Base-by-base conservation (phyloP, 2,113 vertebrate species). In the Todiramphus chloris region DNA sequence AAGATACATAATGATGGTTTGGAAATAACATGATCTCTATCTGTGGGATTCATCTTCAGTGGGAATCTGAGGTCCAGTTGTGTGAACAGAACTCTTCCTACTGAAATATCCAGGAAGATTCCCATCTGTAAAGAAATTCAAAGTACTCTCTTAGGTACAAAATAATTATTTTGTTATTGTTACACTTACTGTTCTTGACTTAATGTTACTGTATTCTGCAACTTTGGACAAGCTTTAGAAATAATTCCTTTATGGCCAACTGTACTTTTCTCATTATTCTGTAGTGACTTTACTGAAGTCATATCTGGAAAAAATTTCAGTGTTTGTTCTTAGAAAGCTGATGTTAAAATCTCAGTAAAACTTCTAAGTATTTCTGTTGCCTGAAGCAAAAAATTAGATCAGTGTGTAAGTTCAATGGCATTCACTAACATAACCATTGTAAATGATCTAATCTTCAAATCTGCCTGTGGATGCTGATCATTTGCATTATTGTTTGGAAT, bases 291-390 rank as follows among this genome's bases (percentile, higher is more conserved):
- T 62, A 58, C 9, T 62, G 8, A 67, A 72, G 46, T 74, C 19
- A 30, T 13, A 6, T 56, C 44, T 28, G 31, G 11, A 72, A 58
- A 33, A 81, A 76, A 58, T 0, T 8, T 18, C n/a, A 27, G 13
- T 59, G 5, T 12, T 93, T 72, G 5, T 86, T 78, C 35, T 89
- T 81, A 53, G 56, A 51, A 6, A 90, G 7, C 12, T 88, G 31
- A 94, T 50, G 37, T 31, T 67, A 87, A 87, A 95, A 93, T n/a
- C 35, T 79, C 37, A 20, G 6, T 60, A 58, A 89, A 91, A 81
- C 24, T 58, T 85, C 18, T n/a, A 55, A 66, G 27, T 28, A 33
- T 59, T 67, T 96, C 76, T 63, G 44, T 64, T 89, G 24, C 20
- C 30, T 70, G 41, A 64, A 67, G 63, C 28, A 81, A 93, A 91